Conservation (phyloP, 1,140 invertebrate species). For the Reticulitermes speratus region DNA sequence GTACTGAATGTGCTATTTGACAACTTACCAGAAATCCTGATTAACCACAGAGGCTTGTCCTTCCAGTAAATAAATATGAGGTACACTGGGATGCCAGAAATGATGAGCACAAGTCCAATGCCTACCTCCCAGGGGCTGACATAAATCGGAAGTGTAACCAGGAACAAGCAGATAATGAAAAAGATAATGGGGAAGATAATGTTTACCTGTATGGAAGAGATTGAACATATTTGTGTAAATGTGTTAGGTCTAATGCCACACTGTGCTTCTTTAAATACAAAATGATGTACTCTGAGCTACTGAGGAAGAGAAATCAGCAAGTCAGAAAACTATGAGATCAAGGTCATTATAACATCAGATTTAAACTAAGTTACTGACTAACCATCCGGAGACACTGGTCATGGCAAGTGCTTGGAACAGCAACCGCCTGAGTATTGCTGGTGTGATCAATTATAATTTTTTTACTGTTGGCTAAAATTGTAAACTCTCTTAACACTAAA, state of each 20-base stretch:
- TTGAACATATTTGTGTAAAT: background rate
- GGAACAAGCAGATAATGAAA: constrained; percentile 77
- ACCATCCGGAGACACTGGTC: too few species aligned
- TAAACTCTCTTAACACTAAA: too few species aligned
- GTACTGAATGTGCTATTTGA: background rate
- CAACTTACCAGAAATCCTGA: constrained; percentile 38
- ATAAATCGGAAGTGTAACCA: constrained; percentile 80
- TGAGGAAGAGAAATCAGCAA: too few species aligned
- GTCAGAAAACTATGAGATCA: background rate
- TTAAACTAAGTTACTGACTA: too few species aligned
- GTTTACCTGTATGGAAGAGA: constrained; percentile 50
- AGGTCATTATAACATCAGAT: background rate
- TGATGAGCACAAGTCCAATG: constrained; percentile 78
- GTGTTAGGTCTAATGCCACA: background rate
- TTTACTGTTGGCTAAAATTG: too few species aligned
- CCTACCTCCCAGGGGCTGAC: constrained; percentile 76
- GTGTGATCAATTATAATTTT: too few species aligned
- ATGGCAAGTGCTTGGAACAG: too few species aligned
- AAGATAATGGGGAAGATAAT: constrained; percentile 81
- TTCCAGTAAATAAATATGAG: constrained; percentile 84
- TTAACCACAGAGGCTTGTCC: constrained; percentile 65
- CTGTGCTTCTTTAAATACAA: background rate
- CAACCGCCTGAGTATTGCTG: too few species aligned
- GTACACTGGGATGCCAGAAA: constrained; percentile 90
- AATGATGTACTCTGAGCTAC: too few species aligned